Conservation (phyloP, 2,113 vertebrate genomes). For the Ia io region DNA sequence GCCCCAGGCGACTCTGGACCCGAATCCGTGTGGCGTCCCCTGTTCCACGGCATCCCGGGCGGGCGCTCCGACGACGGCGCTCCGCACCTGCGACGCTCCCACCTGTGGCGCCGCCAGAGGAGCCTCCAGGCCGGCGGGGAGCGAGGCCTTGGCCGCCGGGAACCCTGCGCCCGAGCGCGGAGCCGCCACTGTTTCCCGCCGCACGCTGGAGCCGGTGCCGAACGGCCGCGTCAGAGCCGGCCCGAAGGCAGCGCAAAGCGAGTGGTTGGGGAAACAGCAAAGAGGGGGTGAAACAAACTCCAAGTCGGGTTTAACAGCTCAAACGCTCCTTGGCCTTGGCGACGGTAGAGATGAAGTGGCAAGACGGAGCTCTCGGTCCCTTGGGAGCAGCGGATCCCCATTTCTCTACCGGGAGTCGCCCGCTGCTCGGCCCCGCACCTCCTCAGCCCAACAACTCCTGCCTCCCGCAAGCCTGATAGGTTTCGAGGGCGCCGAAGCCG, state of each 20-base stretch:
- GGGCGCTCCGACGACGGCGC: not conserved
- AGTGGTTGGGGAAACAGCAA: not conserved
- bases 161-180: not conserved
- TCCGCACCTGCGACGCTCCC: slow-evolving; percentile 51
- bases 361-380: not conserved
- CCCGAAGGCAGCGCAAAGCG: not conserved
- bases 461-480: not conserved
- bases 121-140: not conserved
- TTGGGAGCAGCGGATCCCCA: not conserved
- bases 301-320: accelerated
- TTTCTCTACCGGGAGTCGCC: not conserved
- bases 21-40: accelerated
- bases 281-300: not conserved
- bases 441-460: not conserved
- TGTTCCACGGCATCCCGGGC: accelerated
- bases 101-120: slow-evolving; percentile 6
- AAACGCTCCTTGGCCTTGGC: not conserved
- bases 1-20: not conserved
- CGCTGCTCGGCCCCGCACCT: not conserved
- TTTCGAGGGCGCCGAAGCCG: not conserved
- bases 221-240: not conserved
- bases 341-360: not conserved
- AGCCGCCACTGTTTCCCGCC: not conserved
- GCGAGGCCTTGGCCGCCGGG: not conserved
- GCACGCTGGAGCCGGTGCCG: accelerated